Base-by-base conservation (phyloP, 1,140 invertebrate species). In the Caenorhabditis tropicalis region DNA sequence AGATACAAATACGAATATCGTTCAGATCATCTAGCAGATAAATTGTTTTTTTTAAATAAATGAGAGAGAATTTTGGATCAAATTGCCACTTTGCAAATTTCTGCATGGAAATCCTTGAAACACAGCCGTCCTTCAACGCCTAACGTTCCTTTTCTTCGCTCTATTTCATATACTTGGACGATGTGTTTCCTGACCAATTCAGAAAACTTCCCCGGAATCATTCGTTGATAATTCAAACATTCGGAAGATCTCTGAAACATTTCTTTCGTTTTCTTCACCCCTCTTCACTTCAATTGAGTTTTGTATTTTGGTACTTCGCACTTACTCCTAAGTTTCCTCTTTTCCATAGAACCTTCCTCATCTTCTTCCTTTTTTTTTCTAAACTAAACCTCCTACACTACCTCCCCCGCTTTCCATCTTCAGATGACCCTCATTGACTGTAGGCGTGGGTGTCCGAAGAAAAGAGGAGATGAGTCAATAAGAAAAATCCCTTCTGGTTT, bases 351-450 rank as follows among this genome's bases (percentile, higher is more conserved):
- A 7, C 6, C 6, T 43, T 21, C 16, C 49, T 51, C 49, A 51
- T 5, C 5, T 9, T 19, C 49, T 51, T 51, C 49, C 19, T 65
- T 31, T 19, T 29, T 9, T 29, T 31, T 9, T 58, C 16, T 36
- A 19, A 12, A 33, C 16, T 10, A 39, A 74, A 29, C 65, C 16
- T 43, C 24, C 53, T 19, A 21, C 29, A 27, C 31, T 21, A 24
- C 65, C 65, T 74, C 65, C 65, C 65, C 43, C 65, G 33, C 65
- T 21, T 74, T 24, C 4, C 36, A 5, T 39, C 36, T 21, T 31
- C 36, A 43, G 65, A 74, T 74, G 65, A 74, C 65, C 65, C 65
- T 74, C 65, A 46, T 74, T 74, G 65, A 74, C 65, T 74, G 65
- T 74, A 74, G 65, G n/a, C 65, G 65, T 74, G 65, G 65, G 65